These are phyloP conservation scores for Drosophila infuscata DNA, from an alignment of 2,888 invertebrate genomes.

Conservation along the genomic window DNA sequence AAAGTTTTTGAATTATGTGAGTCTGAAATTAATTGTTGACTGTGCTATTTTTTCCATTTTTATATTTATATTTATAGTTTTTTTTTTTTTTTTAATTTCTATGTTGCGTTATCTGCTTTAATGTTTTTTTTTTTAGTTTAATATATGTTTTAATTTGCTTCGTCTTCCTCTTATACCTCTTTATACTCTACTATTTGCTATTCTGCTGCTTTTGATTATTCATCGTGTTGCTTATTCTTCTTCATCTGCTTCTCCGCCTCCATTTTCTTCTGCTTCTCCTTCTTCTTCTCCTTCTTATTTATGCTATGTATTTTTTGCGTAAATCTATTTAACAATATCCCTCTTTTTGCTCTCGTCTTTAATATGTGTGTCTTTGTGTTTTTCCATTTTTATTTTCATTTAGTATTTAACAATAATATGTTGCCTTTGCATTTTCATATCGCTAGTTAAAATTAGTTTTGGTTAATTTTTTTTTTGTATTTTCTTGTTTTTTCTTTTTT, in stretches of 20 bases:
- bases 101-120: slow-evolving; percentile 37
- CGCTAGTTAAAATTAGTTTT: slow-evolving; percentile 78
- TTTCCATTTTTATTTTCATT: slow-evolving; percentile 22
- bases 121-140: slow-evolving; percentile 12
- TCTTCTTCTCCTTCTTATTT: slow-evolving; percentile 35
- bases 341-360: slow-evolving; percentile 64
- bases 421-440: slow-evolving; percentile 66
- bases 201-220: slow-evolving; percentile 78
- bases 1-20: slow-evolving; percentile 46
- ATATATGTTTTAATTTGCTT: slow-evolving; percentile 31
- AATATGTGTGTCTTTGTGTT: slow-evolving; percentile 66
- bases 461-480: slow-evolving; percentile 41
- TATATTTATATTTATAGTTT: slow-evolving; percentile 16
- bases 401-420: slow-evolving; percentile 75
- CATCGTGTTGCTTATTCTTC: slow-evolving; percentile 63
- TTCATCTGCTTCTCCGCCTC: slow-evolving; percentile 43
- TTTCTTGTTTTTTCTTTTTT: slow-evolving; percentile 19
- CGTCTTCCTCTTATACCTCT: slow-evolving; percentile 30
- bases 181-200: slow-evolving; percentile 69
- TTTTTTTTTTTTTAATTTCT: slow-evolving; percentile 26
- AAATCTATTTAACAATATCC: slow-evolving; percentile 79
- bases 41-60: slow-evolving; percentile 60
- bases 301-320: slow-evolving; percentile 56
- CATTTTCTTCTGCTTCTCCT: slow-evolving; percentile 16
- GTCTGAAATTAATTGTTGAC: slow-evolving; percentile 55